These are phyloP conservation scores for Stenchaetothrips biformis DNA, from an alignment of 2,888 invertebrate species.

Conservation along the genomic window DNA sequence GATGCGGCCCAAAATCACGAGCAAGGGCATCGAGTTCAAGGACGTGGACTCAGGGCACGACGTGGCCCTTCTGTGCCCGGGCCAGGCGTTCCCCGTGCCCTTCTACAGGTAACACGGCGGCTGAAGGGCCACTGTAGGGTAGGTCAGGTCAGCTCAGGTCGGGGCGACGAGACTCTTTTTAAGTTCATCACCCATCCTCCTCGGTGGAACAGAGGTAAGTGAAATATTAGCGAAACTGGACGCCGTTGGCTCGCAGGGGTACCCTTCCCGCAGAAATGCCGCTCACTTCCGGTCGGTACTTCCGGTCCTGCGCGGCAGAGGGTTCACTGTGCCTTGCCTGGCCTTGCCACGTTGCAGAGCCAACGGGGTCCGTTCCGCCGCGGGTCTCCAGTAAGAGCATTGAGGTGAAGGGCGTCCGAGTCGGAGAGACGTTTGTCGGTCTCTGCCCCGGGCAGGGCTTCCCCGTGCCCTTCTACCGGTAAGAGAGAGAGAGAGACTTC, in stretches of 20 bases:
- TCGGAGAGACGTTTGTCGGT: constrained; percentile 39
- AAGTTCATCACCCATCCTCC: too few relatives aligned
- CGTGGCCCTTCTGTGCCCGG: constrained; percentile 41
- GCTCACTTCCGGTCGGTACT: not conserved
- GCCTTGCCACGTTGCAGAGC: constrained; percentile 38
- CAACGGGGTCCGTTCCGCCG: constrained; percentile 41
- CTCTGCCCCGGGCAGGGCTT: constrained; percentile 44
- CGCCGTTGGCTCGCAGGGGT: not conserved
- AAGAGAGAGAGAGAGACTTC: constrained; percentile 41
- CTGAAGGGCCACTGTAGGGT: too few relatives aligned
- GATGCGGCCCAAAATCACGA: constrained; percentile 38
- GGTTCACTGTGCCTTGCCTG: constrained; percentile 10
- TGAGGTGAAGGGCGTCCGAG: constrained; percentile 38
- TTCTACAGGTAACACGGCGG: constrained; percentile 62
- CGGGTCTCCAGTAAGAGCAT: constrained; percentile 39
- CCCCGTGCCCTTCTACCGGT: constrained; percentile 65
- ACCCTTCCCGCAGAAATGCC: not conserved
- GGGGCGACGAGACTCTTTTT: too few relatives aligned
- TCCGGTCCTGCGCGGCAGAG: not conserved
- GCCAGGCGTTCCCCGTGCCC: constrained; percentile 50
- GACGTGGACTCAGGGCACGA: constrained; percentile 36
- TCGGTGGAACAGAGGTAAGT: too few relatives aligned
- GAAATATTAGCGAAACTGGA: not conserved
- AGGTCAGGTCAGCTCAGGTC: too few relatives aligned
- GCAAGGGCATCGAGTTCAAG: constrained; percentile 38